Base-by-base conservation (phyloP, 2,113 vertebrate species). In the Noturus placidus region DNA sequence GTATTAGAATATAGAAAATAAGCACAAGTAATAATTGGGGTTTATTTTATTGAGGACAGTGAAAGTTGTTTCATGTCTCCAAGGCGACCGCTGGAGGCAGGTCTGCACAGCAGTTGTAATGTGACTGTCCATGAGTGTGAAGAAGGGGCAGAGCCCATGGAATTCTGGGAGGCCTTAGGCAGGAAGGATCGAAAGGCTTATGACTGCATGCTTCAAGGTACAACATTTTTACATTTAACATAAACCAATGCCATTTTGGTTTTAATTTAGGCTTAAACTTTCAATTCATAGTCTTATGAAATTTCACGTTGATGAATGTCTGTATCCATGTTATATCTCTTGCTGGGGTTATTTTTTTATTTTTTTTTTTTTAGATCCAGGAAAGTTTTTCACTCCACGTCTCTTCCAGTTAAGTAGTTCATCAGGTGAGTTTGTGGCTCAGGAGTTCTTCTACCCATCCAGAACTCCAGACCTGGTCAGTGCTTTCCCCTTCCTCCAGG, bases 361-460 rank as follows among this genome's bases (percentile, higher is more conserved):
- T 82, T 27, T 30, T 11, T 59, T 14, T 74, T 14, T 87, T 56
- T 42, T 86, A 61, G 98, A 99, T 95, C 97, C 98, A 6, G 98
- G 98, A 10, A 99, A 97, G 92, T 99, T 99, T 92, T 99, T 99
- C 95, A 98, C 97, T 0, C 97, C 98, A 1, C 96, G 98, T 89
- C 96, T 99, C 89, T 99, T 99, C 95, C 97, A 96, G 94, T 96
- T 99, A 90, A 97, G 96, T 94, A 99, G 98, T 92, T 97, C 97
- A 19, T 99, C 97, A 0, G 98, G 98, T 57, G 97, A 99, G 13
- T 99, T 99, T 91, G 94, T 96, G 59, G 98, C 98, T 10, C 95
- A 92, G 0, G 98, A 99, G 89, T 97, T 96, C 13, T 90, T 97
- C 92, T 97, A 98, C 87, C 96, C 94, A 0, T 96, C 97, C 91